Evolutionary conservation across 2,797 vertebrate genomes (phyloP).

Genomic region (Pangasius larnaudii): DNA sequence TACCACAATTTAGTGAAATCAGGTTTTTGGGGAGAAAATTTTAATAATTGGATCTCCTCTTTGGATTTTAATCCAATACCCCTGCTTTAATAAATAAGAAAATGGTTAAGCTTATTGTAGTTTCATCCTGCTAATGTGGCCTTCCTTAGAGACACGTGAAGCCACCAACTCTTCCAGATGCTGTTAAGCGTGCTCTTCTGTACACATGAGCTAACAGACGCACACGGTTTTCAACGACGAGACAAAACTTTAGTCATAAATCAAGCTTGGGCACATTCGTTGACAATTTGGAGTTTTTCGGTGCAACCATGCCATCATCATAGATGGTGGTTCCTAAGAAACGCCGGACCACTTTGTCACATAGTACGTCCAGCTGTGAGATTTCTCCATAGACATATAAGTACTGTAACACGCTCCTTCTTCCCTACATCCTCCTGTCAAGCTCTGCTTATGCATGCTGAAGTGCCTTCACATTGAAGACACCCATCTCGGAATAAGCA

Average conservation of each 20-base stretch:
- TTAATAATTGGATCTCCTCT: background rate
- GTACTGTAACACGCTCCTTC: constrained; percentile 21
- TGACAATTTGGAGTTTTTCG: background rate
- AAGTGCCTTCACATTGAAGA: constrained; percentile 43
- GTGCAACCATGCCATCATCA: too few relatives aligned
- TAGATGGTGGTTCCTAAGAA: background rate
- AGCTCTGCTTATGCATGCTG: constrained; percentile 30
- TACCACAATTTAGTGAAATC: background rate
- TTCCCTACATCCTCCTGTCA: constrained; percentile 14
- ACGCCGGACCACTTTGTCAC: background rate
- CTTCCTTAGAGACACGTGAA: background rate
- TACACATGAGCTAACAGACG: background rate
- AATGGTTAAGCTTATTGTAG: background rate
- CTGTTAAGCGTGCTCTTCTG: background rate
- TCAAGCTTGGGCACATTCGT: too few relatives aligned
- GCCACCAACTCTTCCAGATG: background rate
- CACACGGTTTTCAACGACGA: background rate
- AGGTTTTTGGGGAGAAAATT: background rate
- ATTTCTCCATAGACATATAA: background rate
- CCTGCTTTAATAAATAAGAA: background rate
- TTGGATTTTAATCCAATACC: too few relatives aligned
- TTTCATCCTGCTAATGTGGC: background rate
- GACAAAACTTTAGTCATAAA: background rate
- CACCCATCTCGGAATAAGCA: constrained; percentile 42
- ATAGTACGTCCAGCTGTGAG: background rate